phyloP scores from a whole-genome alignment of 2,113 vertebrate species.

The Natator depressus region DNA sequence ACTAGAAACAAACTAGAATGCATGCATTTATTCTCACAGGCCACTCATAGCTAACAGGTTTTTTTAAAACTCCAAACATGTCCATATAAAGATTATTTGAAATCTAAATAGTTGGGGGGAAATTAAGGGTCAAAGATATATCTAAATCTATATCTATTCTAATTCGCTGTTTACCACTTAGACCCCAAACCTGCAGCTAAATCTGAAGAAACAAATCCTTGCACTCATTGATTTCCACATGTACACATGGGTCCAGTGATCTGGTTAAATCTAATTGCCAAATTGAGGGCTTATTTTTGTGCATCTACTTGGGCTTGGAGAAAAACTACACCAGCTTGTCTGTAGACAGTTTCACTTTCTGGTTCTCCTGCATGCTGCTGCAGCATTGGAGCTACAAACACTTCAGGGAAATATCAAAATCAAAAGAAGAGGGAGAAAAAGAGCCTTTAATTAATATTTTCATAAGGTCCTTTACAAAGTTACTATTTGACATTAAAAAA shows the following conservation, averaged over 20 bases:
- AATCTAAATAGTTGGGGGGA: background rate
- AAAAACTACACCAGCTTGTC: background rate
- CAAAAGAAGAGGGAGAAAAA: background rate
- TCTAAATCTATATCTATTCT: background rate
- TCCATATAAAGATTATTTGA: background rate
- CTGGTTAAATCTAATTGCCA: background rate
- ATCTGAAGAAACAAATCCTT: background rate
- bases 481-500: background rate
- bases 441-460: constrained; percentile 1
- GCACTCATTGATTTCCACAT: background rate
- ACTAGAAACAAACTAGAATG: background rate
- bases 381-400: constrained; percentile 15
- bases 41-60: constrained; percentile 14
- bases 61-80: background rate
- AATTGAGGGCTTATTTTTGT: background rate
- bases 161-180: background rate
- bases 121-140: constrained; percentile 8
- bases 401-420: background rate
- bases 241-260: background rate
- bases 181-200: background rate
- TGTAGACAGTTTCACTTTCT: constrained; percentile 7
- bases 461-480: background rate
- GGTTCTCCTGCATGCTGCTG: background rate
- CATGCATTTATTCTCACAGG: constrained; percentile 29
- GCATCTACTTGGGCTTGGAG: background rate